phyloP scores from a whole-genome alignment of 2,888 invertebrate genomes.

The Molorchus minor region DNA sequence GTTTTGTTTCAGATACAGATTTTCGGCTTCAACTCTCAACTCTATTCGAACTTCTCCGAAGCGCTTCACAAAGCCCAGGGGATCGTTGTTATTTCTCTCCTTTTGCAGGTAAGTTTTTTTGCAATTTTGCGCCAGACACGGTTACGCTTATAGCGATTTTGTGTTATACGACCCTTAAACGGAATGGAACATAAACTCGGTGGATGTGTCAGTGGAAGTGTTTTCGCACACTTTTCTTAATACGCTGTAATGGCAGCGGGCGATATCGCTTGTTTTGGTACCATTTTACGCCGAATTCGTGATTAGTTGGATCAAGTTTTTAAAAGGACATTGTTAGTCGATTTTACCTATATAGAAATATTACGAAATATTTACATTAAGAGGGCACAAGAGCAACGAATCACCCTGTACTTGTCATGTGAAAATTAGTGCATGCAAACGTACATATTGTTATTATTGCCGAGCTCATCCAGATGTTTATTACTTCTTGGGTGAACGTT shows the following conservation, averaged over 20 bases:
- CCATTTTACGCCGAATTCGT: no score
- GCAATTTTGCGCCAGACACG: constrained; percentile 22
- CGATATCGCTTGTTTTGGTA: no score
- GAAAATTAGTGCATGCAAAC: no score
- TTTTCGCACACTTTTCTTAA: neutral
- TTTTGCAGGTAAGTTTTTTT: constrained; percentile 83
- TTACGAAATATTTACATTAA: no score
- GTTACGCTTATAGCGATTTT: neutral
- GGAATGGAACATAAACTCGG: neutral
- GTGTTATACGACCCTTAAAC: neutral
- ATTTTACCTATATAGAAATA: no score
- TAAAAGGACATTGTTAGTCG: no score
- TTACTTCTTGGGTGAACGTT: no score
- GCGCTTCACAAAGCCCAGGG: constrained; percentile 94
- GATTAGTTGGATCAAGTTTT: no score
- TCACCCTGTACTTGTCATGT: no score
- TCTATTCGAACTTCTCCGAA: constrained; percentile 96
- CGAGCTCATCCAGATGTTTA: no score
- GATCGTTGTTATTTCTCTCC: constrained; percentile 91
- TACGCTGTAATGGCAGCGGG: neutral
- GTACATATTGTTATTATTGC: no score
- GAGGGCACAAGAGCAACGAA: no score
- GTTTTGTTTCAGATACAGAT: constrained; percentile 87
- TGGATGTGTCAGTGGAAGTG: neutral
- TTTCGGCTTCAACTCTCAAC: constrained; percentile 97